Conservation (phyloP, 2,797 vertebrate species). For the Echiichthys vipera region DNA sequence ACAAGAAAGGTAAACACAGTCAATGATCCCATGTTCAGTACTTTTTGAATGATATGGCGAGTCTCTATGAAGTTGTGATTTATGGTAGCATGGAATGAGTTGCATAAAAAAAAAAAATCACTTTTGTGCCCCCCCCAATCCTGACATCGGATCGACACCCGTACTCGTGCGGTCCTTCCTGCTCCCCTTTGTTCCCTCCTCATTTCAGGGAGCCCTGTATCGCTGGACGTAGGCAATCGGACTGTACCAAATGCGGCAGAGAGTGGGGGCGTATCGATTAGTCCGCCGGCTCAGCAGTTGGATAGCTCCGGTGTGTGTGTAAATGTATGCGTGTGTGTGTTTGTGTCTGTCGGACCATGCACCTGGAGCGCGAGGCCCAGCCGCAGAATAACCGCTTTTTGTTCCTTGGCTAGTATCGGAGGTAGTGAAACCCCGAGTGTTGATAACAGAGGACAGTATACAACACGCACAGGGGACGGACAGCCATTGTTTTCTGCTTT, state of each 20-base stretch:
- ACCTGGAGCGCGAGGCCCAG: slow-evolving; percentile 43
- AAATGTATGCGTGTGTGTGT: slow-evolving; percentile 18
- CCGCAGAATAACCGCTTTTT: slow-evolving; percentile 13
- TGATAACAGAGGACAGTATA: neutral
- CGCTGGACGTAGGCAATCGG: slow-evolving; percentile 54
- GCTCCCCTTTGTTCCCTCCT: neutral
- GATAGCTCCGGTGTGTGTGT: slow-evolving; percentile 50
- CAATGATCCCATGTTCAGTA: too few species aligned
- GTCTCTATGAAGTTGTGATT: too few species aligned
- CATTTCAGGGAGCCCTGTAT: slow-evolving; percentile 27
- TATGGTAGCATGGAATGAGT: too few species aligned
- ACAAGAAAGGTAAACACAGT: too few species aligned
- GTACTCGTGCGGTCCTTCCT: neutral
- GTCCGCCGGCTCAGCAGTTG: slow-evolving; percentile 51
- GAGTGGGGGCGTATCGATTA: slow-evolving; percentile 45
- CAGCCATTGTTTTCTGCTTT: slow-evolving; percentile 20
- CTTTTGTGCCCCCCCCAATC: too few species aligned
- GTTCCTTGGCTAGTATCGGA: slow-evolving; percentile 15
- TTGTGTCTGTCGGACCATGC: slow-evolving; percentile 51
- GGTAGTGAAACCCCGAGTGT: neutral
- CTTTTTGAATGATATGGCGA: too few species aligned
- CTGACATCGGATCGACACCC: too few species aligned
- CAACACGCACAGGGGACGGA: neutral
- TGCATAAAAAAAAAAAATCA: too few species aligned
- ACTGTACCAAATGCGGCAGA: slow-evolving; percentile 62